A percentile compares a stretch with the other conserved stretches of the same genome.
phyloP scores from a whole-genome alignment of 2,113 vertebrate genomes.

The Felis catus region F.catus_Fca126_mat1.0 CM031414.1:106852001-106852500 shows the following conservation, averaged over 20 bases:
- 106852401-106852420: neutral
- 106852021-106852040: neutral
- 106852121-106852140: neutral
- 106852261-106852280: neutral
- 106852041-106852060: neutral
- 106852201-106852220: neutral
- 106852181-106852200: neutral
- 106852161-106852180: neutral
- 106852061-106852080: neutral
- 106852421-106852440: neutral
- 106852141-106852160: neutral
- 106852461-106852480: neutral
- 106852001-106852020: conserved; percentile 42
- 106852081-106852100: neutral
- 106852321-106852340: neutral
- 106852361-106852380: neutral
- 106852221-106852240: neutral
- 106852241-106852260: neutral
- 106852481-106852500: neutral
- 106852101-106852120: neutral
- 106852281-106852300: neutral
- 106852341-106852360: neutral
- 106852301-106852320: neutral
- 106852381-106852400: neutral
- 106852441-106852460: neutral